phyloP scores from a whole-genome alignment of 2,888 invertebrate species.

The Eupithecia tripunctaria region DNA sequence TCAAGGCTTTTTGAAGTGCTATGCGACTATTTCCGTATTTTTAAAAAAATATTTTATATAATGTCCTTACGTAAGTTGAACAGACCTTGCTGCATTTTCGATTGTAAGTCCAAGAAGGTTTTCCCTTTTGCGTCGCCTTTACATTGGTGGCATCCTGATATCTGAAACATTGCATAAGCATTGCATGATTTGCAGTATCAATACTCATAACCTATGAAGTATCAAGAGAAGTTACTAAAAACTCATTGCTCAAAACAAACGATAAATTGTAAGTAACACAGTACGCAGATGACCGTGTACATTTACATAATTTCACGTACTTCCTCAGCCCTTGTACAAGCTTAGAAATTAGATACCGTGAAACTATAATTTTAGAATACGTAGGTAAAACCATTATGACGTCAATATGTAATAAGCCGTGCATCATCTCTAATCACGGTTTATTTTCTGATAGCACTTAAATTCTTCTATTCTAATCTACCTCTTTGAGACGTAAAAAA shows the following conservation, averaged over 20 bases:
- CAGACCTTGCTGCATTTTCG: not conserved
- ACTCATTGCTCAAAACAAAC: not conserved
- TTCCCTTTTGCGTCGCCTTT: not conserved
- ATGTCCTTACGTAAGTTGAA: not conserved
- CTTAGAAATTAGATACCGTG: not conserved
- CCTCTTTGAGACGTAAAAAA: not conserved
- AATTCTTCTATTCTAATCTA: not conserved
- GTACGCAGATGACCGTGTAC: not conserved
- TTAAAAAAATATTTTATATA: not conserved
- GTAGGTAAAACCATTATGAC: constrained; percentile 1
- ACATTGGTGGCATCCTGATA: not conserved
- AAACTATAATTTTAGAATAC: not conserved
- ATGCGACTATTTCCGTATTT: not conserved
- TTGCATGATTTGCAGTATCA: not conserved
- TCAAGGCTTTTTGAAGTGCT: not conserved
- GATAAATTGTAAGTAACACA: not conserved
- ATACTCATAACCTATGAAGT: not conserved
- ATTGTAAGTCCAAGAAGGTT: not conserved
- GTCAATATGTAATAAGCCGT: not conserved
- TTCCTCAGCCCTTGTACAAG: not conserved
- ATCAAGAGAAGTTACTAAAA: no score
- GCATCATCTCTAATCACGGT: not conserved
- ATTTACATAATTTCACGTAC: not conserved
- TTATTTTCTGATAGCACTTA: not conserved
- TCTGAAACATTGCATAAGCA: not conserved